phyloP scores from a whole-genome alignment of 2,888 invertebrate species.

The Lasioglossum lativentre region DNA sequence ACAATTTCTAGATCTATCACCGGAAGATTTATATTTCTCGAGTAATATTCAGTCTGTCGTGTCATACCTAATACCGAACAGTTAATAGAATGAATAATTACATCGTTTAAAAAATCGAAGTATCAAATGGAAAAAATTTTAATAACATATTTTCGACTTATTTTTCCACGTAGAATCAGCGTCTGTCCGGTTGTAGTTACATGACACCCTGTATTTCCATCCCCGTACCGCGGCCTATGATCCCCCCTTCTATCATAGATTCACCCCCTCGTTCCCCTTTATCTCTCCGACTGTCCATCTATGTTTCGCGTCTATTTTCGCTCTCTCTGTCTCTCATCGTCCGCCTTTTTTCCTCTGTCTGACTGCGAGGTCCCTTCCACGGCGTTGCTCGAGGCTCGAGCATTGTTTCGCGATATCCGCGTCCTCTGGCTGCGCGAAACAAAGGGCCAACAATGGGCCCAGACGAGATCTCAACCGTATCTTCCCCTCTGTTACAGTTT shows the following conservation, averaged over 20 bases:
- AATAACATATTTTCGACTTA: background rate
- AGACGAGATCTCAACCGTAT: slow-evolving; percentile 67
- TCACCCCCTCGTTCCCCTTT: slow-evolving; percentile 18
- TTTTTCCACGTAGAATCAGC: background rate
- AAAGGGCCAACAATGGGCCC: slow-evolving; percentile 68
- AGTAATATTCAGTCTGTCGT: too few relatives aligned
- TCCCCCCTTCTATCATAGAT: slow-evolving; percentile 13
- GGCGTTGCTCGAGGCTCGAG: slow-evolving; percentile 75
- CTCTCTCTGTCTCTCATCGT: slow-evolving; percentile 21
- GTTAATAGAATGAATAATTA: too few relatives aligned
- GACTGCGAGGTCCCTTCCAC: slow-evolving; percentile 61
- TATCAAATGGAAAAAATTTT: background rate
- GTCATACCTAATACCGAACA: too few relatives aligned
- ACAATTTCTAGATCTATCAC: background rate
- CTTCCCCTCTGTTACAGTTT: slow-evolving; percentile 54
- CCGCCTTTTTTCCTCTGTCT: slow-evolving; percentile 41
- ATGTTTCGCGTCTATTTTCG: slow-evolving; percentile 27
- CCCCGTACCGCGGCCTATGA: slow-evolving; percentile 18
- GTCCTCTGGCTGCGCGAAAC: slow-evolving; percentile 67
- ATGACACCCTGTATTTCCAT: background rate
- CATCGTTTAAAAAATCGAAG: background rate
- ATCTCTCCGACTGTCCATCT: slow-evolving; percentile 23
- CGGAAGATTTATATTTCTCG: too few relatives aligned
- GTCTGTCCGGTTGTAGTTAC: background rate
- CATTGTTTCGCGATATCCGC: slow-evolving; percentile 77